These are phyloP conservation scores for Plodia interpunctella DNA, from an alignment of 1,140 invertebrate genomes.

Conservation along the genomic window DNA sequence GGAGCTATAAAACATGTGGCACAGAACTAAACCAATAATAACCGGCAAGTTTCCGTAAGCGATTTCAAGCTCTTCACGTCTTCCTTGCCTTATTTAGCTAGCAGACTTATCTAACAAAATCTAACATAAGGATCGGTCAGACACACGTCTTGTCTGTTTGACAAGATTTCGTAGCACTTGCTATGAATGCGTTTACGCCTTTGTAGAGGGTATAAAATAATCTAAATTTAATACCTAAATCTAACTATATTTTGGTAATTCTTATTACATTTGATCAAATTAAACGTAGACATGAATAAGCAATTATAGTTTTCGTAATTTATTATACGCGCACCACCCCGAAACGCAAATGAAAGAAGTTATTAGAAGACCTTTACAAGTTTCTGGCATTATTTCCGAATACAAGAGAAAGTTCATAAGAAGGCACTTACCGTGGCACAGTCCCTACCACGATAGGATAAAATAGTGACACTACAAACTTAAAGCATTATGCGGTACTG, in stretches of 20 bases:
- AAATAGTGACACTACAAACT: neutral
- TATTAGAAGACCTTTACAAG: conserved; percentile 42
- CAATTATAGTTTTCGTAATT: conserved; percentile 14
- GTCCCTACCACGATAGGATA: neutral
- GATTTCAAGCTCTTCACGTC: conserved; percentile 16
- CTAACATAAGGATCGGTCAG: no score
- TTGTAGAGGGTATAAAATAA: no score
- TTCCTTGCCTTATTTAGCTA: neutral
- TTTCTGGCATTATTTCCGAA: conserved; percentile 39
- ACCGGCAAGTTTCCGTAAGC: conserved; percentile 24
- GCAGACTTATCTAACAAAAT: no score
- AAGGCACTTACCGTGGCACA: conserved; percentile 22
- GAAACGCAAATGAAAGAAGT: conserved; percentile 31
- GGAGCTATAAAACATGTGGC: conserved; percentile 14
- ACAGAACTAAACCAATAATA: conserved; percentile 20
- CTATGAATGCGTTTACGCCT: no score
- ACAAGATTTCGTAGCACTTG: no score
- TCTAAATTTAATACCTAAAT: no score
- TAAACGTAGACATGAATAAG: neutral
- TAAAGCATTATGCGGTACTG: neutral
- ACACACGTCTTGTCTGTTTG: no score
- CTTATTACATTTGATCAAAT: no score
- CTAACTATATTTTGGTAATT: no score
- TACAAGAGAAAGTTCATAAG: conserved; percentile 28
- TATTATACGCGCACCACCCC: conserved; percentile 12